Conservation (phyloP, 2,113 vertebrate species). For the Dendropsophus ebraccatus region DNA sequence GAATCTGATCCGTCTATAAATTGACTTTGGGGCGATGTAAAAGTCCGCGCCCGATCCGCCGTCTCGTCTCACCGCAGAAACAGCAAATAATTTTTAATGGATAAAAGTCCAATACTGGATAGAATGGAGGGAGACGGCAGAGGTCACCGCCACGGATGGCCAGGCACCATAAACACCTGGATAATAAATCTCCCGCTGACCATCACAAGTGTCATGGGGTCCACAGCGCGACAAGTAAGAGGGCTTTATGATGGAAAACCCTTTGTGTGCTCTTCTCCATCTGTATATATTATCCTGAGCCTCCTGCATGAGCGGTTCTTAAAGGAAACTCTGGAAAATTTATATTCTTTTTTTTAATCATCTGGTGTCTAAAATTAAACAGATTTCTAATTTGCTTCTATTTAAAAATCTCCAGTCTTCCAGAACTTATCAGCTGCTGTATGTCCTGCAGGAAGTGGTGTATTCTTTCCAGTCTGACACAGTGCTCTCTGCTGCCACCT, state of each 20-base stretch:
- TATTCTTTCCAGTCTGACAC: too few relatives aligned
- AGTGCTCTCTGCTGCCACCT: too few relatives aligned
- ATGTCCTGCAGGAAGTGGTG: too few relatives aligned
- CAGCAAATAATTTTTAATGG: not conserved
- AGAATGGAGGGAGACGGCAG: not conserved
- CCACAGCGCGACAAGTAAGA: not conserved
- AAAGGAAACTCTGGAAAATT: not conserved
- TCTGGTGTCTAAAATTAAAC: too few relatives aligned
- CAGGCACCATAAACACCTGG: not conserved
- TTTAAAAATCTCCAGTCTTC: too few relatives aligned
- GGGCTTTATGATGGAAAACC: not conserved
- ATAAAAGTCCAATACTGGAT: not conserved
- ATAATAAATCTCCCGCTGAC: not conserved
- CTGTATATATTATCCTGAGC: not conserved
- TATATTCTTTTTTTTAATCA: too few relatives aligned
- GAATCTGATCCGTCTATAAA: conserved; percentile 13
- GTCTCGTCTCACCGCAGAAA: not conserved
- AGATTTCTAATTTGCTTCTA: too few relatives aligned
- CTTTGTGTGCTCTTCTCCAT: not conserved
- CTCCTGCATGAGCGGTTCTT: not conserved
- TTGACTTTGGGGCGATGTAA: conserved; percentile 10
- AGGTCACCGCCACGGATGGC: not conserved
- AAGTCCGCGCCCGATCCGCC: not conserved
- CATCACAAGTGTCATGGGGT: not conserved
- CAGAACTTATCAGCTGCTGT: too few relatives aligned